Percentiles rank a stretch among this genome's conserved stretches.
Evolutionary conservation across 1,140 invertebrate species (phyloP).

Genomic region (Cyrtorhinus lividipennis): DNA sequence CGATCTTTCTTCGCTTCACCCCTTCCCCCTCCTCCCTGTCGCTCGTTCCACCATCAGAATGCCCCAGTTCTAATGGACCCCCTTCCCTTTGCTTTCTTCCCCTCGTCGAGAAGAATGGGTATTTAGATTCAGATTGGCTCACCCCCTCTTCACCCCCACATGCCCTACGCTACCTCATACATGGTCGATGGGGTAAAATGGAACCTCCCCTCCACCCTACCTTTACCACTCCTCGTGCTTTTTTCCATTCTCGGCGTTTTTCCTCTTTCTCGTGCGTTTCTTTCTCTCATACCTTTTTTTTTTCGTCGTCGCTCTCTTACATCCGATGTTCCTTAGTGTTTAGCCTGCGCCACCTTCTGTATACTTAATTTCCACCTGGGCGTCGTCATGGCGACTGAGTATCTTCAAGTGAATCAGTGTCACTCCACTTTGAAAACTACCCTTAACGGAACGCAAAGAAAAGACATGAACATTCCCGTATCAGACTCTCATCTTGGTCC

Average conservation of each 20-base stretch:
- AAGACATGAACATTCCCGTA: too few relatives aligned
- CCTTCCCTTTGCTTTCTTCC: background rate
- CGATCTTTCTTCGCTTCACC: background rate
- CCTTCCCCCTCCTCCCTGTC: background rate
- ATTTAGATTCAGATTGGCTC: constrained; percentile 23
- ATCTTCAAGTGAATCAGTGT: background rate
- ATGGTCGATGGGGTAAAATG: constrained; percentile 8
- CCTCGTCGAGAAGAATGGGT: background rate
- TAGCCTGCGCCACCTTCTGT: background rate
- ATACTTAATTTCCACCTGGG: background rate
- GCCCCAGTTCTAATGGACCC: constrained; percentile 3
- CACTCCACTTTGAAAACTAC: background rate
- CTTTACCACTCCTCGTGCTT: constrained; percentile 18
- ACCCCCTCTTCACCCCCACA: constrained; percentile 20
- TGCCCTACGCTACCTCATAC: background rate
- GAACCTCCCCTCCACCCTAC: constrained; percentile 12
- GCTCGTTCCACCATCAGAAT: background rate
- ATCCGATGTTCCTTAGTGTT: background rate
- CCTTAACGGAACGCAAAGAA: background rate
- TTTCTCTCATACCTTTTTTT: background rate
- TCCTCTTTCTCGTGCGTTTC: background rate
- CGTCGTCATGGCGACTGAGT: background rate
- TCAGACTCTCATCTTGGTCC: too few relatives aligned
- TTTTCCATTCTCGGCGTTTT: constrained; percentile 12
- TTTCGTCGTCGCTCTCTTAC: constrained; percentile 20